Conservation (phyloP, 2,888 invertebrate species). For the Chalcosyrphus nemorum region DNA sequence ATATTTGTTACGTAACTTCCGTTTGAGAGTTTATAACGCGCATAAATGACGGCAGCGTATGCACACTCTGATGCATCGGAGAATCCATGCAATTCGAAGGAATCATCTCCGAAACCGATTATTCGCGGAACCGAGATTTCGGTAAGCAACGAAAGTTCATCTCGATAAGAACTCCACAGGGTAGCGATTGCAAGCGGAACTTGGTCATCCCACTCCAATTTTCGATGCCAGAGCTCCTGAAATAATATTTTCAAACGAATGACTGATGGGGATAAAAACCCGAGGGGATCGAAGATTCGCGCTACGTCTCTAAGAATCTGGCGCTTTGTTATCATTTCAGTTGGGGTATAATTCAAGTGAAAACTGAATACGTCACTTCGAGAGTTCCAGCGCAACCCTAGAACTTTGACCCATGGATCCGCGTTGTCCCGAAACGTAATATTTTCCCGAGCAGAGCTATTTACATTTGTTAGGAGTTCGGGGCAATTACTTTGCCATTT, state of each 20-base stretch:
- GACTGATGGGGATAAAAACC: neutral
- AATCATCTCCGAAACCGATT: neutral
- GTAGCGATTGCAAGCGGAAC: slow-evolving; percentile 17
- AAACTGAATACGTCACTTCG: neutral
- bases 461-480: slow-evolving; percentile 50
- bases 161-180: slow-evolving; percentile 52
- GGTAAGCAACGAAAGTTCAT: neutral
- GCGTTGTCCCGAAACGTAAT: neutral
- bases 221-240: slow-evolving; percentile 17
- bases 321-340: neutral
- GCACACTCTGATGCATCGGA: slow-evolving; percentile 39
- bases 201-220: neutral
- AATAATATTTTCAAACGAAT: slow-evolving; percentile 23
- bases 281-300: slow-evolving; percentile 15
- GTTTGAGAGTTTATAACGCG: slow-evolving; percentile 10
- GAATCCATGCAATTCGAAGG: slow-evolving; percentile 25
- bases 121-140: neutral
- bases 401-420: slow-evolving; percentile 4
- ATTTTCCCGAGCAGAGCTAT: neutral
- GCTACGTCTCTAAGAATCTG: slow-evolving; percentile 3
- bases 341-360: neutral
- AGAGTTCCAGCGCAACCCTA: neutral
- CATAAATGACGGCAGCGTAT: slow-evolving; percentile 19
- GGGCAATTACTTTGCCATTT: slow-evolving; percentile 18
- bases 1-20: slow-evolving; percentile 17